These are phyloP conservation scores for Tachuris rubrigastra DNA, from an alignment of 2,113 vertebrate genomes.

Conservation along the genomic window DNA sequence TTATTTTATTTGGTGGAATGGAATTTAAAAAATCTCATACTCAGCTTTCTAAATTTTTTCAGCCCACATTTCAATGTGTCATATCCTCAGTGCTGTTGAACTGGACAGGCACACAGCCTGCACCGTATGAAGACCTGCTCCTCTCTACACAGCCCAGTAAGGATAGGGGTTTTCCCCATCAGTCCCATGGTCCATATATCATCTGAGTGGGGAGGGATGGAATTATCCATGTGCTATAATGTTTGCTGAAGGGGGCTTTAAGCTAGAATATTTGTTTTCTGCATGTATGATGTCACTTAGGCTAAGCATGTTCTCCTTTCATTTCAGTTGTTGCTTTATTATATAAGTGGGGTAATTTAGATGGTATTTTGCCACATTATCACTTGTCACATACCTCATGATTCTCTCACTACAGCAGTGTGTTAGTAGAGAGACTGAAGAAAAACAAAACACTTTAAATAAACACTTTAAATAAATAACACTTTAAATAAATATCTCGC, in stretches of 20 bases:
- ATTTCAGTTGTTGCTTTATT: conserved; percentile 23
- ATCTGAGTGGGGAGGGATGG: not conserved
- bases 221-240: rapidly evolving
- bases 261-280: not conserved
- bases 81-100: not conserved
- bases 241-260: not conserved
- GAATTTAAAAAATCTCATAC: not conserved
- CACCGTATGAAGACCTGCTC: rapidly evolving
- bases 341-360: not conserved
- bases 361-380: not conserved
- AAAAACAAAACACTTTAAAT: not conserved
- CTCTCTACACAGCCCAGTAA: not conserved
- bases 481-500: not conserved
- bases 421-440: not conserved
- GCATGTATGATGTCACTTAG: not conserved
- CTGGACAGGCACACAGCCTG: not conserved
- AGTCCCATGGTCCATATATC: not conserved
- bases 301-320: not conserved
- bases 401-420: not conserved
- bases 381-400: not conserved
- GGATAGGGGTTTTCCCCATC: not conserved
- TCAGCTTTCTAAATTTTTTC: not conserved
- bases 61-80: not conserved
- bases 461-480: not conserved
- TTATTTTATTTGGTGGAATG: conserved; percentile 1